Evolutionary conservation across 2,888 invertebrate species (phyloP), one percentile per base, ranked within the genome.

Genomic region (Netelia virgata): DNA sequence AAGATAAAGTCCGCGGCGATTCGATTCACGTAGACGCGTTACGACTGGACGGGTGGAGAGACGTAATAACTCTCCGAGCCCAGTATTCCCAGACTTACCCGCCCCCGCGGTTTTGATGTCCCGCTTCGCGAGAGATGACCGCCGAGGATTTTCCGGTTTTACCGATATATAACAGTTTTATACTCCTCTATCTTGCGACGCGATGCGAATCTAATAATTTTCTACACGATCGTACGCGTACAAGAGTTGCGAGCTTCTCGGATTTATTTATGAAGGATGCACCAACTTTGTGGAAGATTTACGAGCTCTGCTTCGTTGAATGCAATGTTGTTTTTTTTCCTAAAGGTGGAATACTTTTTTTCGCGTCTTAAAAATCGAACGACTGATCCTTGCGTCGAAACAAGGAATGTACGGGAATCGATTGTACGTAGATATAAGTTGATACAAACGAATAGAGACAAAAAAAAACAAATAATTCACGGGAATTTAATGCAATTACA

Each of bases 21-120:
- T 82, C 84, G 72, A 85, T 85, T 82, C 84, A 84, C 82, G 84
- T 85, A 82, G 78, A 79, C 66, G 79, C 82, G 63, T 85, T 82
- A 79, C 79, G 6, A 18, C 72, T 61, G 41, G 73, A 66, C 63
- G 9, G 18, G 76, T 79, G 70, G 75, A 82, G 78, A 82, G 66
- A 79, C 75, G 82, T 73, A 82, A 85, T 78, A 85, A 82, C 82
- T 85, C 75, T n/a, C 43, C 36, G 55, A 50, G 74, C 20, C 57
- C 16, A 16, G 72, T n/a, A 23, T 63, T 61, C 63, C 2, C 16
- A 18, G 16, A 41, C 11, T 47, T 50, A 23, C 47, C 14, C 68
- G 20, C 61, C 50, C 69, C 61, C 69, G 47, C 50, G n/a, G 47
- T 70, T 78, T 61, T 78, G 78, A 78, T 70, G 69, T 57, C 47